These are phyloP conservation scores for Stigmatopora nigra DNA, from an alignment of 2,113 vertebrate genomes.

Conservation along the genomic window DNA sequence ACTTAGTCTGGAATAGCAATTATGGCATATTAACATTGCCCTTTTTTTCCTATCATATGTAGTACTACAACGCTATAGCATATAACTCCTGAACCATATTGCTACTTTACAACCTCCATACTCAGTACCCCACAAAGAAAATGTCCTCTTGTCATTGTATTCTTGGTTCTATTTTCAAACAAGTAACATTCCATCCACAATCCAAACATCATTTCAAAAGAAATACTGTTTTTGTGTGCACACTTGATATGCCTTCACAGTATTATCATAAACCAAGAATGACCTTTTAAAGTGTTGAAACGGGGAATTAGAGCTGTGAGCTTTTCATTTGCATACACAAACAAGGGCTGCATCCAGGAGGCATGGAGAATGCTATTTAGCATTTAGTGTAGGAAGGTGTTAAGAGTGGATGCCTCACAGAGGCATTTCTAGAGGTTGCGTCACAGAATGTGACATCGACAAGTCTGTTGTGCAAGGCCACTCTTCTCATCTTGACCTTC, in stretches of 20 bases:
- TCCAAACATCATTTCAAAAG: neutral
- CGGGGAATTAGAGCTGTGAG: slow-evolving; percentile 46
- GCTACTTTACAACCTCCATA: neutral
- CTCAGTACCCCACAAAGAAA: neutral
- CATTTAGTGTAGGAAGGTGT: slow-evolving; percentile 61
- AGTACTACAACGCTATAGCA: neutral
- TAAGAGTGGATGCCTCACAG: slow-evolving; percentile 43
- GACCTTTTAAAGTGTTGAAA: slow-evolving; percentile 54
- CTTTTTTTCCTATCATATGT: neutral
- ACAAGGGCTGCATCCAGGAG: slow-evolving; percentile 42
- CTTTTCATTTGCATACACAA: slow-evolving; percentile 58
- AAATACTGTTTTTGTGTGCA: slow-evolving; percentile 5
- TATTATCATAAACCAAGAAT: slow-evolving; percentile 32
- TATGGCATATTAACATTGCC: neutral
- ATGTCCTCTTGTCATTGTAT: neutral
- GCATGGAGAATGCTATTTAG: slow-evolving; percentile 59
- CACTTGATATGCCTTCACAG: slow-evolving; percentile 16
- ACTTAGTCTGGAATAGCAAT: neutral
- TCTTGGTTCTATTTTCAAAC: neutral
- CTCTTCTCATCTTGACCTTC: slow-evolving; percentile 52
- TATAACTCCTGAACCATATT: slow-evolving; percentile 1
- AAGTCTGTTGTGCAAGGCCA: slow-evolving; percentile 38
- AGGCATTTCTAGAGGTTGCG: slow-evolving; percentile 52
- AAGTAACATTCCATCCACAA: neutral
- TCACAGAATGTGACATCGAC: slow-evolving; percentile 26